Evolutionary conservation across 2,113 vertebrate genomes (phyloP).

Genomic region (Pterophyllum scalare): DNA sequence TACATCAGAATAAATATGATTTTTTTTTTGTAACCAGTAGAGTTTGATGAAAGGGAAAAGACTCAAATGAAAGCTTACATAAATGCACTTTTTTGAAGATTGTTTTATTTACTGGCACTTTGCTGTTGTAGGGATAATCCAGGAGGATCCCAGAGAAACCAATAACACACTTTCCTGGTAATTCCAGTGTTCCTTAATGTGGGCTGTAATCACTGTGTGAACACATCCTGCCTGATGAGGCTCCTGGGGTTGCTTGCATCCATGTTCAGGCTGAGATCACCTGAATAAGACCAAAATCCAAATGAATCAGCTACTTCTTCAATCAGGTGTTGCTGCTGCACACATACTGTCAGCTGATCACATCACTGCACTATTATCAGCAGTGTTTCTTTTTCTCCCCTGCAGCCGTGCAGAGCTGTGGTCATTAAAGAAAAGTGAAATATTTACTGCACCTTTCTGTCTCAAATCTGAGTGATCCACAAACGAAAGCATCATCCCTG

Average conservation of each 20-base stretch:
- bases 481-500: not conserved
- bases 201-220: constrained; percentile 12
- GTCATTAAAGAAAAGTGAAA: not conserved
- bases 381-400: not conserved
- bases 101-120: not conserved
- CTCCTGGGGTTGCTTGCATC: not conserved
- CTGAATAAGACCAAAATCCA: constrained; percentile 21
- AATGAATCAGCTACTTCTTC: constrained; percentile 19
- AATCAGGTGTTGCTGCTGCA: too few relatives aligned
- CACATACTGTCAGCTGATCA: constrained; percentile 15
- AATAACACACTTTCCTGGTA: not conserved
- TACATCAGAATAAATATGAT: not conserved
- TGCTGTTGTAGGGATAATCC: not conserved
- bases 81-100: not conserved
- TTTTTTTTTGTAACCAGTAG: not conserved
- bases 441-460: too few relatives aligned
- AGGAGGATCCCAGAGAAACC: not conserved
- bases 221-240: not conserved
- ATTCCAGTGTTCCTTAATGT: not conserved
- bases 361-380: constrained; percentile 4
- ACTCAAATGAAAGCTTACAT: not conserved
- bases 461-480: not conserved
- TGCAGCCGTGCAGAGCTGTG: not conserved
- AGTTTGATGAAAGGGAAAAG: not conserved
- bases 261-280: not conserved